A percentile compares a stretch with the other conserved stretches of the same genome.
These are phyloP conservation scores for Nycticebus coucang DNA, from an alignment of 2,113 vertebrate genomes.

Conservation along the genomic window DNA sequence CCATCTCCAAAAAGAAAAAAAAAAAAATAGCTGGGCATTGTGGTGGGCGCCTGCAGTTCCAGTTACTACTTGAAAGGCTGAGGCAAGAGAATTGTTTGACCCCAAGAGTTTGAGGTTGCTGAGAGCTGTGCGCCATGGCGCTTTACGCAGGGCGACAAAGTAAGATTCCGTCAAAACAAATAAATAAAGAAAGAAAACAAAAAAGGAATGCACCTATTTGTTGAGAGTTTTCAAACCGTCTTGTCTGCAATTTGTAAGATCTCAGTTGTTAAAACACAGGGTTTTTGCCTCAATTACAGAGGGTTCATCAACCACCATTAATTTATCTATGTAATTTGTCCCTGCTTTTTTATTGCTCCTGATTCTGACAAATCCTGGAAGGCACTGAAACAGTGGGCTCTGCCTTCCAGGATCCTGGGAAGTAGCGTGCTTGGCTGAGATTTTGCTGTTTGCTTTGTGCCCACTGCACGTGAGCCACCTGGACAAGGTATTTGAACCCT, in stretches of 20 bases:
- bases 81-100: no score
- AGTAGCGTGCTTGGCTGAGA: background rate
- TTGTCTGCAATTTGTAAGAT: background rate
- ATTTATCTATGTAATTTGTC: background rate
- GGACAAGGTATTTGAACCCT: background rate
- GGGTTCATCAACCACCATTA: background rate
- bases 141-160: no score
- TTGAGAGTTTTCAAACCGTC: background rate
- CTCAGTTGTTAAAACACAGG: background rate
- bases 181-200: no score
- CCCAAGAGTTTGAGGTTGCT: no score
- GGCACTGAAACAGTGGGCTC: background rate
- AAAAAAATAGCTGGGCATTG: no score
- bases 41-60: no score
- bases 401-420: background rate
- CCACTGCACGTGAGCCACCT: accelerated
- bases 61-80: no score
- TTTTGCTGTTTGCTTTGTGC: background rate
- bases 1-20: no score
- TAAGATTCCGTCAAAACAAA: no score
- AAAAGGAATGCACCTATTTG: background rate
- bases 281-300: background rate
- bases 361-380: background rate
- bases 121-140: no score
- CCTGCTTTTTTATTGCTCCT: background rate